phyloP scores from a whole-genome alignment of 2,797 vertebrate species.

The Platyrinchus mystaceus region DNA sequence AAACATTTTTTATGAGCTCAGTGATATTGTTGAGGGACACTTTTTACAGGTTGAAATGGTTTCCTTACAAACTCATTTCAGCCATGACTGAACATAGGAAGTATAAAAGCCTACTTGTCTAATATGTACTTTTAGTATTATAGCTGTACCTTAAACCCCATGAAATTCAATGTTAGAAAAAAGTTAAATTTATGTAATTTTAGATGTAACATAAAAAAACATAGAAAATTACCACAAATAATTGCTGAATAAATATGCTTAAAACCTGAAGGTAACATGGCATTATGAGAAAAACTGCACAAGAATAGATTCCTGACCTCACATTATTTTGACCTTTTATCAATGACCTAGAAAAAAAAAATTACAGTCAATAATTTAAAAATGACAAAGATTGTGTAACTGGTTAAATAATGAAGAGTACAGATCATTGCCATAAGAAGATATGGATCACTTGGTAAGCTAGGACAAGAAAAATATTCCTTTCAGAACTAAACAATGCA shows the following conservation, averaged over 20 bases:
- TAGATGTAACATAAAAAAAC: not conserved
- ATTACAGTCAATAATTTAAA: not conserved
- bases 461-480: not conserved
- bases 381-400: not conserved
- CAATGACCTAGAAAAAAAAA: not conserved
- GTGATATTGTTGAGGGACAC: not conserved
- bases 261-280: not conserved
- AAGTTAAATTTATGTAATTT: not conserved
- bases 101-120: not conserved
- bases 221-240: not conserved
- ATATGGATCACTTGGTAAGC: not conserved
- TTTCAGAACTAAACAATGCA: not conserved
- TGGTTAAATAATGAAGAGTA: not conserved
- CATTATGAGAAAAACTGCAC: not conserved
- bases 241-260: not conserved
- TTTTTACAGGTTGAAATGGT: not conserved
- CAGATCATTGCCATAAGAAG: not conserved
- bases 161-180: not conserved
- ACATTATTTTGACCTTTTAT: not conserved
- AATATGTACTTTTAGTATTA: not conserved
- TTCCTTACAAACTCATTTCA: not conserved
- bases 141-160: rapidly evolving
- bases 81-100: not conserved
- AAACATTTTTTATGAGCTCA: not conserved
- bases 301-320: not conserved